Evolutionary conservation across 37 sponge, comb jelly and placozoan species (phyloP), one percentile per base, ranked within the genome.

Genomic region (Axinella damicornis): DNA sequence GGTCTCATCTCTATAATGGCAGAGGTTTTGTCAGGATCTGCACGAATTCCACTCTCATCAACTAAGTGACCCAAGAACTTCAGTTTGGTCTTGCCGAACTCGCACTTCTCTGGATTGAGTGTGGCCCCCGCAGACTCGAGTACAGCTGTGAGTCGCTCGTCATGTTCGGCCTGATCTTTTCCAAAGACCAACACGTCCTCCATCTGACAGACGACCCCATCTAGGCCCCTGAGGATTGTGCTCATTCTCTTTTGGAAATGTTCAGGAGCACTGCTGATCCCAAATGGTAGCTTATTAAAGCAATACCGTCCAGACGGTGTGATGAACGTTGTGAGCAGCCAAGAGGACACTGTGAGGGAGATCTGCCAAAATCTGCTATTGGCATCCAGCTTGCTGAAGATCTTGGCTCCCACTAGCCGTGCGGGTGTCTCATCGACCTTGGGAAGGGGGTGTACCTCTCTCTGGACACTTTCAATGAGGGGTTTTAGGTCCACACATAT

Each of bases 1-100:
- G 39, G 21, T 6, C 33, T 12, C 56, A 80, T 54, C 36, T 76
- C 18, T 39, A 5, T 21, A 4, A 79, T 79, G 1, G 69, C 80
- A 1, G 17, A 25, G 4, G 55, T 64, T 46, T 65, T 64, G 25
- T 79, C 68, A 1, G 80, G 85, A 58, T 76, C 69, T 17, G 85
- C 57, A 24, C 19, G 20, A n/a, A 84, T 71, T 25, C 85, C 85
- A n/a, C 65, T 38, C 12, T 54, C 37, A 33, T 59, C 28, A 27
- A 86, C 55, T 17, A 86, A 34, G 52, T 67, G 78, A 2, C 86
- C 86, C 14, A 86, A n/a, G 60, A 78, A 86, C 53, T 39, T 39
- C 30, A 86, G 6, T 2, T 37, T 21, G 35, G 4, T 36, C 39
- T 78, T 69, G 71, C 62, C 14, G 52, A 70, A 69, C 53, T 77